These are phyloP conservation scores for Uria aalge DNA, from an alignment of 2,113 vertebrate species.

Conservation along the genomic window DNA sequence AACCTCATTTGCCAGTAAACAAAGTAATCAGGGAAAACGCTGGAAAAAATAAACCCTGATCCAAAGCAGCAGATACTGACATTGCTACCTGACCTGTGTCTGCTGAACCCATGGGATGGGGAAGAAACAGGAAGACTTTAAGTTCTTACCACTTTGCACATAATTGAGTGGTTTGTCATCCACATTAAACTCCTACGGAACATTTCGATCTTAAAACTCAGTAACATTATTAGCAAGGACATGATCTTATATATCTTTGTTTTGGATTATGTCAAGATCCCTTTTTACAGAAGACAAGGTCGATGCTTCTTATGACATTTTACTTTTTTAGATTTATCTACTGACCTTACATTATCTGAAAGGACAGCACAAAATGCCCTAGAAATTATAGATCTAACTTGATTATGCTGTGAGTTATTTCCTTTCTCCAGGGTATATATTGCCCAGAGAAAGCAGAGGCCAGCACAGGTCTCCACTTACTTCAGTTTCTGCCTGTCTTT, in stretches of 20 bases:
- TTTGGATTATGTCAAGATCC: constrained; percentile 34
- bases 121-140: not conserved
- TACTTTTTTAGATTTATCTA: constrained; percentile 66
- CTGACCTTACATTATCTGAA: constrained; percentile 71
- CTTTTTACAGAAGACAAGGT: constrained; percentile 40
- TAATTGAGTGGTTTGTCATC: not conserved
- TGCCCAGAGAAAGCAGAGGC: constrained; percentile 50
- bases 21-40: not conserved
- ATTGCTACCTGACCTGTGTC: not conserved
- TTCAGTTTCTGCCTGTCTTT: not conserved
- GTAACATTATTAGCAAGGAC: not conserved
- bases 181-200: not conserved
- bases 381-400: constrained; percentile 63
- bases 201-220: not conserved
- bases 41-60: not conserved
- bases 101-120: not conserved
- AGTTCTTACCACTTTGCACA: not conserved
- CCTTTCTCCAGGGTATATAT: constrained; percentile 57
- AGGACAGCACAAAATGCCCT: constrained; percentile 63
- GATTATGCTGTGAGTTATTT: constrained; percentile 70
- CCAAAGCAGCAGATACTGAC: not conserved
- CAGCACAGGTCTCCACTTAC: constrained; percentile 13
- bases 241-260: constrained; percentile 39
- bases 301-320: constrained; percentile 61
- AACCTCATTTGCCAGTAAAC: not conserved